phyloP scores from a whole-genome alignment of 1,140 invertebrate species.

The Sinonovacula constricta region DNA sequence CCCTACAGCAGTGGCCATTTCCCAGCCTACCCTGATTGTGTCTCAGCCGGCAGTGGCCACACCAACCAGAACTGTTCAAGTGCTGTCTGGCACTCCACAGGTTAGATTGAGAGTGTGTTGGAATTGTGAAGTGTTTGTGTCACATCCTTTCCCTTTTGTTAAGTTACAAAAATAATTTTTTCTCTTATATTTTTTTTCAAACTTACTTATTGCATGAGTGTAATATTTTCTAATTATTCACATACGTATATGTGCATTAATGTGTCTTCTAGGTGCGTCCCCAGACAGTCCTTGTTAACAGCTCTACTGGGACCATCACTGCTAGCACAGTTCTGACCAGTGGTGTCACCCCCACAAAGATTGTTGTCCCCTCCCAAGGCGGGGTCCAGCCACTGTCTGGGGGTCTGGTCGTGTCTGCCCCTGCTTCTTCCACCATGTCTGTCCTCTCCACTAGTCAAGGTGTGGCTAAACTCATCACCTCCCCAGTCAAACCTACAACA shows the following conservation, averaged over 20 bases:
- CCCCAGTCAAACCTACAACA: slow-evolving; percentile 4
- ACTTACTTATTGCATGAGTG: no score
- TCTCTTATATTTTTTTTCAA: no score
- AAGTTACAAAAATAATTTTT: no score
- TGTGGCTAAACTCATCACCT: slow-evolving; percentile 39
- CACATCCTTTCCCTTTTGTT: no score
- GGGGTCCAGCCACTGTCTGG: background rate
- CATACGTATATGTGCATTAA: no score
- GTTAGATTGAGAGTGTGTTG: no score
- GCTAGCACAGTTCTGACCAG: background rate
- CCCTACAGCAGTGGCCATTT: slow-evolving; percentile 53
- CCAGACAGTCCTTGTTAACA: slow-evolving; percentile 31
- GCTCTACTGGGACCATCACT: slow-evolving; percentile 23
- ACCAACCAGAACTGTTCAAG: slow-evolving; percentile 57
- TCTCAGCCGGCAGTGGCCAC: no score
- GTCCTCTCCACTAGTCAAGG: slow-evolving; percentile 31
- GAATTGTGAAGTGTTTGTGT: no score
- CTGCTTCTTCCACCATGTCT: slow-evolving; percentile 24
- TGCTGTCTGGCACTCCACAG: slow-evolving; percentile 41
- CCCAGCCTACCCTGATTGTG: slow-evolving; percentile 61
- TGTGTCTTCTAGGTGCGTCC: no score
- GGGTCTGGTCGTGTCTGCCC: background rate
- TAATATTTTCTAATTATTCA: no score
- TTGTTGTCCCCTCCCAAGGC: slow-evolving; percentile 25
- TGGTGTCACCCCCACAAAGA: slow-evolving; percentile 32